Percentiles rank a stretch among this genome's conserved stretches.
Evolutionary conservation across 1,140 invertebrate genomes (phyloP).

Genomic region (Nixonia krombeini): DNA sequence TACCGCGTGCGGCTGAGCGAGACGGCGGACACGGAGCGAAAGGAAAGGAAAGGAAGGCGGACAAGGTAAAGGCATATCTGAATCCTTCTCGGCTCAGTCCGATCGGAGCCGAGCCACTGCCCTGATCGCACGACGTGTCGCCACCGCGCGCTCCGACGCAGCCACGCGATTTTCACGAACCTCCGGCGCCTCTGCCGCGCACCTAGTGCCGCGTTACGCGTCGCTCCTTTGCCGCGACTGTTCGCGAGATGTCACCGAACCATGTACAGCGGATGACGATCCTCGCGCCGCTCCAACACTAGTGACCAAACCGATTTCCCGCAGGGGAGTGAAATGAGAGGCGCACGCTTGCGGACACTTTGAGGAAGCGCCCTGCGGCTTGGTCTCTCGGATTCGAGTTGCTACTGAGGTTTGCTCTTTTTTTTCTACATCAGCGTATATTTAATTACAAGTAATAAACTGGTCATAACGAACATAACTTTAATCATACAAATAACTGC

Average conservation of each 20-base stretch:
- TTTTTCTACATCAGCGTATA: too few relatives aligned
- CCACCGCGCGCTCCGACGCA: constrained; percentile 10
- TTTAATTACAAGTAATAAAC: too few relatives aligned
- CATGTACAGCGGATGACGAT: background rate
- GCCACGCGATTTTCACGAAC: constrained; percentile 2
- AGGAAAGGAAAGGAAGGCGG: constrained; percentile 41
- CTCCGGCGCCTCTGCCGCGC: background rate
- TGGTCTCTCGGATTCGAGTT: too few relatives aligned
- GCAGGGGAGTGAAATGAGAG: background rate
- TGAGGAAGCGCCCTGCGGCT: too few relatives aligned
- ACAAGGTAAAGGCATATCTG: constrained; percentile 57
- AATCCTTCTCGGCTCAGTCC: constrained; percentile 63
- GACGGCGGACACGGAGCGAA: constrained; percentile 37
- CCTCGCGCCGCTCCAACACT: background rate
- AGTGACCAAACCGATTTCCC: background rate
- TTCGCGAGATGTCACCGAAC: background rate
- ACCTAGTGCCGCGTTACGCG: constrained; percentile 18
- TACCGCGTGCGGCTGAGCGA: constrained; percentile 35
- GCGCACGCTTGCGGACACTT: too few relatives aligned
- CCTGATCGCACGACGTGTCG: constrained; percentile 37
- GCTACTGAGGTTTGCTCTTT: too few relatives aligned
- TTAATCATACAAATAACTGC: too few relatives aligned
- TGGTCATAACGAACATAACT: too few relatives aligned
- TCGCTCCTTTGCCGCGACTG: too few relatives aligned
- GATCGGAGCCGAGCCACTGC: constrained; percentile 58